Base-by-base conservation (phyloP, 2,888 invertebrate genomes). In the Malthinus seriepunctatus region DNA sequence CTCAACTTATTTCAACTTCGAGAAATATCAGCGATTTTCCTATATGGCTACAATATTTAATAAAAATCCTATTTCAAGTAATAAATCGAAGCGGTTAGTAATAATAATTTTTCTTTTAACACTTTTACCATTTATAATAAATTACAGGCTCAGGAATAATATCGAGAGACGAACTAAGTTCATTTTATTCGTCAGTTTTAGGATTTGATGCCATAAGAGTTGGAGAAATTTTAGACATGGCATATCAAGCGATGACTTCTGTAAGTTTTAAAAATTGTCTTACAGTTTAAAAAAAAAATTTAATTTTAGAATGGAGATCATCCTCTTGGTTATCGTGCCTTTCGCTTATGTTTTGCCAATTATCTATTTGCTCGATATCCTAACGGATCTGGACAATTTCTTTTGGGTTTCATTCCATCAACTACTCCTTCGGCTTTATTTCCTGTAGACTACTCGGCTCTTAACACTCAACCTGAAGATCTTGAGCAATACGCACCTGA, bases 341-440 rank as follows among this genome's bases (percentile, higher is more conserved):
- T 85, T 79, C 84, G 87, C 59, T 83, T 88, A 69, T 87, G 87
- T 74, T 90, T 88, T 76, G 85, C 88, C 44, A 90, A 90, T 76
- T 90, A 88, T 82, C 79, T 90, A 63, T 82, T 89, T 76, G 89
- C 88, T 3, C 84, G 88, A 72, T 86, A 87, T 69, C 89, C 89
- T 4, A 89, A 89, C 72, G 89, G 89, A 0, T 88, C 89, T 0
- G 90, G 90, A 0, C 88, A 89, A 69, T 88, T 86, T 82, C 83
- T 89, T 46, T 83, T 89, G 32, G 89, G 89, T 11, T 84, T 85
- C 5, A 81, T 85, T 1, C 82, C 83, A 65, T 82, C 80, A 64
- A 78, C 83, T 14, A 73, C 82, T 8, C 83, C 82, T 3, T 83
- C 82, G 50, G 84, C 84, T 1, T 83, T 85, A 8, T 90, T 89